phyloP scores from a whole-genome alignment of 2,797 vertebrate species.

The Sebastes diploproa region DNA sequence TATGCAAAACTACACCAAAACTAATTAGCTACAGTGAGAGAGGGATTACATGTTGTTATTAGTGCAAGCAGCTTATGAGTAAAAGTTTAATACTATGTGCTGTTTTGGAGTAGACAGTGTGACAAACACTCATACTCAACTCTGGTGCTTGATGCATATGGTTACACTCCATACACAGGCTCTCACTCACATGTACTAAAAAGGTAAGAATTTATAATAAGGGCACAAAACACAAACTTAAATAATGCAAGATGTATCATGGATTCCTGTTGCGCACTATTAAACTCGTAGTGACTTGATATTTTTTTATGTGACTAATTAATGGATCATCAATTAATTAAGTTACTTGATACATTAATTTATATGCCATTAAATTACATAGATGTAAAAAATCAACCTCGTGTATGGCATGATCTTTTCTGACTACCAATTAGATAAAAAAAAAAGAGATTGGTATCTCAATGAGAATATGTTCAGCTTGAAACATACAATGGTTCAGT shows the following conservation, averaged over 20 bases:
- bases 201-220: not conserved
- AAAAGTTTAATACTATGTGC: not conserved
- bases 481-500: not conserved
- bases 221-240: not conserved
- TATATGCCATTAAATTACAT: not conserved
- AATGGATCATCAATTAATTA: too few species aligned
- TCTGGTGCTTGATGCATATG: not conserved
- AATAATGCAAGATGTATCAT: not conserved
- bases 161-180: not conserved
- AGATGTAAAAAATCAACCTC: not conserved
- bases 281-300: too few species aligned
- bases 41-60: not conserved
- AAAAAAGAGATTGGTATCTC: not conserved
- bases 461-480: not conserved
- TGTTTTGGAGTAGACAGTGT: too few species aligned
- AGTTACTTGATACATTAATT: too few species aligned
- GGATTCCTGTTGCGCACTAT: not conserved
- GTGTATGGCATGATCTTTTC: not conserved
- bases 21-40: not conserved
- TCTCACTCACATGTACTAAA: not conserved
- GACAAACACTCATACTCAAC: not conserved
- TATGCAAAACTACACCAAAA: not conserved
- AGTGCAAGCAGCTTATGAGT: not conserved
- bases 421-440: too few species aligned
- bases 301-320: too few species aligned